Conservation (phyloP, 2,113 vertebrate species). For the Theristicus caerulescens region DNA sequence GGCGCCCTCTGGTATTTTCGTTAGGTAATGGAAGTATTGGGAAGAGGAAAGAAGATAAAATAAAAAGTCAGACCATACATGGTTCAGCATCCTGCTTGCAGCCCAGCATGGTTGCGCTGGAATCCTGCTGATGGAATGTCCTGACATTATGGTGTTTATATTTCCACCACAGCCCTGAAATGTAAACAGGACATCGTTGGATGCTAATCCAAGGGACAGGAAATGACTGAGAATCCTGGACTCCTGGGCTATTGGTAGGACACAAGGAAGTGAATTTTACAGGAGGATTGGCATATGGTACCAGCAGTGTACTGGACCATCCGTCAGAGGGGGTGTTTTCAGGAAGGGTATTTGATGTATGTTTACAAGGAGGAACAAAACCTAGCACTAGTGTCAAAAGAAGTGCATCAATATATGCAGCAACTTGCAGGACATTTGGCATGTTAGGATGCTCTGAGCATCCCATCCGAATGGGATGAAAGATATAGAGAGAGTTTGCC, state of each 20-base stretch:
- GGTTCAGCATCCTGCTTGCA: slow-evolving; percentile 15
- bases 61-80: not conserved
- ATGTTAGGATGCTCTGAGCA: not conserved
- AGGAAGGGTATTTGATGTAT: not conserved
- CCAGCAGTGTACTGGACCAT: not conserved
- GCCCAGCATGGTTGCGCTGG: not conserved
- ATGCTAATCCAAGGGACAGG: slow-evolving; percentile 19
- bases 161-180: slow-evolving; percentile 20
- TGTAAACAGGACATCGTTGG: slow-evolving; percentile 36
- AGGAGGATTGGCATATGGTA: not conserved
- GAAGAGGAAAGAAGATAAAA: slow-evolving; percentile 5
- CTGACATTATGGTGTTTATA: slow-evolving; percentile 55
- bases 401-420: not conserved
- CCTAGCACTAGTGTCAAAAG: not conserved
- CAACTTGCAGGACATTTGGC: not conserved
- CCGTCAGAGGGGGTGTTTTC: not conserved
- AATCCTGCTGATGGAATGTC: slow-evolving; percentile 52
- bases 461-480: not conserved
- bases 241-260: not conserved
- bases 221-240: not conserved
- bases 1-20: not conserved
- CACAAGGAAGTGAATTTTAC: not conserved
- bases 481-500: not conserved
- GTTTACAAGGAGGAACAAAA: not conserved
- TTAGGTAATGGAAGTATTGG: not conserved